Evolutionary conservation across 2,113 vertebrate genomes (phyloP).

Genomic region (Hoplias malabaricus): DNA sequence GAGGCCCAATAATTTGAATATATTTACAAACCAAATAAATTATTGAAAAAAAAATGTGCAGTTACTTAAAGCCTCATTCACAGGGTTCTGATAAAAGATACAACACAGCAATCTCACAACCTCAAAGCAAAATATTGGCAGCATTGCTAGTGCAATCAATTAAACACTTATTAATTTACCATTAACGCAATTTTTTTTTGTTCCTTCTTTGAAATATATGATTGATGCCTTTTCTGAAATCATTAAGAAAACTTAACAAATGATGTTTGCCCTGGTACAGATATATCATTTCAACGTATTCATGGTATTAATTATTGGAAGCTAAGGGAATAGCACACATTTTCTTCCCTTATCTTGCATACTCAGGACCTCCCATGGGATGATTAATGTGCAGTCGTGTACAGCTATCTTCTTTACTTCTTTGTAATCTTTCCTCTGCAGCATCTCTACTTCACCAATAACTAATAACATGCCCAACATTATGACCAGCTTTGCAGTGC

Average conservation of each 20-base stretch:
- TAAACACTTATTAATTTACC: neutral
- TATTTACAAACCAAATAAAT: too few relatives aligned
- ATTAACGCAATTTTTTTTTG: neutral
- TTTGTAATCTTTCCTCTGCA: slow-evolving; percentile 33
- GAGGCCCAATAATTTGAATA: too few relatives aligned
- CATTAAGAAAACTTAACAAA: neutral
- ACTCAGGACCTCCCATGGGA: slow-evolving; percentile 26
- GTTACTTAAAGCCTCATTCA: neutral
- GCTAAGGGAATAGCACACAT: slow-evolving; percentile 13
- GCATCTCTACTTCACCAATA: slow-evolving; percentile 13
- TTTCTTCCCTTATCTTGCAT: slow-evolving; percentile 39
- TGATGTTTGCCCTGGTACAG: slow-evolving; percentile 1
- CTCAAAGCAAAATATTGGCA: neutral
- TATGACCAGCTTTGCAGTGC: slow-evolving; percentile 1
- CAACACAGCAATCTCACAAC: neutral
- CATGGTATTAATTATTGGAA: slow-evolving; percentile 34
- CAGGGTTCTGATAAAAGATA: neutral
- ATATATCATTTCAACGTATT: slow-evolving; percentile 24
- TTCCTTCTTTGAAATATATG: neutral
- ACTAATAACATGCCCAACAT: slow-evolving; percentile 16
- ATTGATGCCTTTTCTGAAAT: neutral
- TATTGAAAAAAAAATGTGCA: too few relatives aligned
- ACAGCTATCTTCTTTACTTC: slow-evolving; percentile 8
- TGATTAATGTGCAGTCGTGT: slow-evolving; percentile 35
- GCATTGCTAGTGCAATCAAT: neutral